Percentiles rank a stretch among this genome's conserved stretches.
phyloP scores from a whole-genome alignment of 2,797 vertebrate genomes.

The Bradypodion pumilum region DNA sequence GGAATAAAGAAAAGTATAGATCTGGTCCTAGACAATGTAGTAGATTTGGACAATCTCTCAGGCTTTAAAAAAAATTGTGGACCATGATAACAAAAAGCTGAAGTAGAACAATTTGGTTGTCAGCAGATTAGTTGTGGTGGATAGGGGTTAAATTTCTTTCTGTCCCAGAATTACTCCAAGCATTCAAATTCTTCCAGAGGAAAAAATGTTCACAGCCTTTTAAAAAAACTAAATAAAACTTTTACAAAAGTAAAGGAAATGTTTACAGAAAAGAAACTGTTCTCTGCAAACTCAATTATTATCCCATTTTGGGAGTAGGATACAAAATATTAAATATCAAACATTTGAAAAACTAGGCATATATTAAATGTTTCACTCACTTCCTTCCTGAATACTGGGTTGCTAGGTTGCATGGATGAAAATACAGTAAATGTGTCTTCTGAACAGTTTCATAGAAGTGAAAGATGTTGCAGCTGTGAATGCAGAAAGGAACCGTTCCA shows the following conservation, averaged over 20 bases:
- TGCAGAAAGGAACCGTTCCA: too few relatives aligned
- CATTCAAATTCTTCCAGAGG: neutral
- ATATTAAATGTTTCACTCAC: neutral
- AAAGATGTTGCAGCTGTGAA: neutral
- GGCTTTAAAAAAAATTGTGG: too few relatives aligned
- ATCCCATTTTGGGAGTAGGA: neutral
- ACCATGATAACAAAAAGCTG: too few relatives aligned
- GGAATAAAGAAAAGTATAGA: too few relatives aligned
- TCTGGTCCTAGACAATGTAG: too few relatives aligned
- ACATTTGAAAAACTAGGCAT: neutral
- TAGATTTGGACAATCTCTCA: too few relatives aligned
- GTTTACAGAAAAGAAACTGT: neutral
- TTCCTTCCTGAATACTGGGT: neutral
- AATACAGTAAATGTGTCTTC: neutral
- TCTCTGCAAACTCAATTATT: neutral
- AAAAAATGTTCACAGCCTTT: neutral
- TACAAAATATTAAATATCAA: neutral
- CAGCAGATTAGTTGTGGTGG: too few relatives aligned
- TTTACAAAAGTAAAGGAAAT: neutral
- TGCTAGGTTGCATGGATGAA: neutral
- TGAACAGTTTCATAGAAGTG: neutral
- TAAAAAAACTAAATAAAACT: too few relatives aligned
- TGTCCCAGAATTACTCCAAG: neutral
- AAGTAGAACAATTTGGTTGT: too few relatives aligned
- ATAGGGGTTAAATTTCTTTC: neutral